phyloP scores from a whole-genome alignment of 2,797 vertebrate species.

The Halcyon smyrnensis region DNA sequence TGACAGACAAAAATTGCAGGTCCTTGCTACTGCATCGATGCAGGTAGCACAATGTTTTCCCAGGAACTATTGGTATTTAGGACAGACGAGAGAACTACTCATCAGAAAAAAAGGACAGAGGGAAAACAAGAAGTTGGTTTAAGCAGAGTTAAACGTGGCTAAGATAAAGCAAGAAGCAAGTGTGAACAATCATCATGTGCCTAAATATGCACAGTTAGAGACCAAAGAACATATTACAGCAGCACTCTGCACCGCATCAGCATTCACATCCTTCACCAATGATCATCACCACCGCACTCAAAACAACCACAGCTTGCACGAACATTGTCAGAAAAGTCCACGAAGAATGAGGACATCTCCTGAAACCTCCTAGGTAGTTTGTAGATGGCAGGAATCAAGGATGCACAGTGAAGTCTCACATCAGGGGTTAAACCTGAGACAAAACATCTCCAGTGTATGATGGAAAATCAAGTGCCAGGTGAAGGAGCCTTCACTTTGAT shows the following conservation, averaged over 20 bases:
- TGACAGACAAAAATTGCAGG: background rate
- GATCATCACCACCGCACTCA: background rate
- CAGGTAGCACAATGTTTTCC: background rate
- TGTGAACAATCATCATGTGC: background rate
- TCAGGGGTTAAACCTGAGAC: background rate
- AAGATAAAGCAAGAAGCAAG: background rate
- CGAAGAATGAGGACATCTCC: background rate
- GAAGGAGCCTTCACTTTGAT: background rate
- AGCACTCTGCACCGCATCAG: background rate
- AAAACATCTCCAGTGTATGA: background rate
- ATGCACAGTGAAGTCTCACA: background rate
- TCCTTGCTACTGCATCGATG: background rate
- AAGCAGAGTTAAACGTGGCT: background rate
- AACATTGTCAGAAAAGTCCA: background rate
- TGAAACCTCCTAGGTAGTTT: background rate
- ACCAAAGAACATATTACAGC: background rate
- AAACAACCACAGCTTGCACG: rapidly evolving
- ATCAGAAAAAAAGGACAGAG: background rate
- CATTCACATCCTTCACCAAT: background rate
- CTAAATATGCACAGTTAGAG: background rate
- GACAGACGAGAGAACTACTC: background rate
- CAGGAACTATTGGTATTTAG: background rate
- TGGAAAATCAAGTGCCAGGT: background rate
- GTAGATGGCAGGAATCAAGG: background rate
- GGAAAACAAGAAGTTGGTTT: background rate